Evolutionary conservation across 2,113 vertebrate species (phyloP), one percentile per base, ranked within the genome.

Genomic region (Candoia aspera): DNA sequence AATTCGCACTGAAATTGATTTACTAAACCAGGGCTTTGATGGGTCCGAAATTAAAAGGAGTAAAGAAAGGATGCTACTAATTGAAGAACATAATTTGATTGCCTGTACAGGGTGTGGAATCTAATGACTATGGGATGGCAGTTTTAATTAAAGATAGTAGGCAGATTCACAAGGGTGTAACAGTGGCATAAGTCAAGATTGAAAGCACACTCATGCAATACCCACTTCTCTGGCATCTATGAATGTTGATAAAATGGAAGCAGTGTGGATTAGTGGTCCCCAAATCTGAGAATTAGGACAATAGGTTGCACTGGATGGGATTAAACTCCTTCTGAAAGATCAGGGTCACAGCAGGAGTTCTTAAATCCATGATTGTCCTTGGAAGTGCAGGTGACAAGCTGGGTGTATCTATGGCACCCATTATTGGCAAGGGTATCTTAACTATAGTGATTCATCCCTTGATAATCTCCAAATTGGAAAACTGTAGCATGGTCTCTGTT

Each of bases 1-100:
- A 97, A 97, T 97, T 97, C 97, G 96, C 96, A 97, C 95, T 97
- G 97, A 98, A 98, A 97, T 97, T 97, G 97, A 98, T 97, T 97
- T 97, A 97, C 96, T 95, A 97, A 98, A 97, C 97, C 95, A 95
- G 95, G 94, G 95, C 95, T 97, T 96, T 96, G 96, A 97, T 95
- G 95, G 97, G 94, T 68, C 96, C 95, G 95, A 97, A 97, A 97
- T 98, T 97, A 97, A 97, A 97, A 97, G 95, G 95, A 95, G 93
- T 96, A 94, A 96, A 96, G 94, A 96, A 94, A 95, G 95, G 95
- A 97, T 94, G 94, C 94, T 94, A 95, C 95, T 97, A 96, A 97
- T 96, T 95, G 90, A 96, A 97, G 94, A 97, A 96, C 95, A 96
- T 95, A 95, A 83, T 95, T 92, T 95, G 95, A 93, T 96, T 87